phyloP scores from a whole-genome alignment of 2,797 vertebrate genomes.

The Amblyopsis hoosieri region DNA sequence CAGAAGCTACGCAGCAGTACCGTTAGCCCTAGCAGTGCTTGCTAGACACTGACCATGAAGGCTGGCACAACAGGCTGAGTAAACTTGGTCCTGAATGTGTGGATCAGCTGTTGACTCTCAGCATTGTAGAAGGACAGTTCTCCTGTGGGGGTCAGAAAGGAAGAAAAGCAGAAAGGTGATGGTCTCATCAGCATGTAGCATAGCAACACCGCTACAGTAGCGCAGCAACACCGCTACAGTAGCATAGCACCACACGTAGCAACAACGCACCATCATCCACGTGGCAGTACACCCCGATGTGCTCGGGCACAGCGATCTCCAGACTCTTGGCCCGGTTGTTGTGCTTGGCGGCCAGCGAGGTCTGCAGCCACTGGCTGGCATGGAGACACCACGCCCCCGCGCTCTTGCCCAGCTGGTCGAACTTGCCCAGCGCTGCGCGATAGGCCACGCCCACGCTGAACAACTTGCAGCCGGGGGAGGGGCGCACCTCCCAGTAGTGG shows the following conservation, averaged over 20 bases:
- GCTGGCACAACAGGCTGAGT: constrained; percentile 89
- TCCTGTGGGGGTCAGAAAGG: neutral
- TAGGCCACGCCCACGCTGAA: constrained; percentile 89
- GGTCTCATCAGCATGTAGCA: too few relatives aligned
- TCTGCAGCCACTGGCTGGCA: constrained; percentile 94
- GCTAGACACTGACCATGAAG: constrained; percentile 80
- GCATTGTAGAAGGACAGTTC: constrained; percentile 86
- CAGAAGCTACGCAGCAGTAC: too few relatives aligned
- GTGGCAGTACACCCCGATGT: constrained; percentile 92
- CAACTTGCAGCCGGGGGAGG: constrained; percentile 90
- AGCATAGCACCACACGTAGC: too few relatives aligned
- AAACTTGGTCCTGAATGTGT: constrained; percentile 91
- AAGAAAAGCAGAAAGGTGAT: too few relatives aligned
- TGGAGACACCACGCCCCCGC: constrained; percentile 90
- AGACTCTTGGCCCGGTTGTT: constrained; percentile 90
- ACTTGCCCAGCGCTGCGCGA: constrained; percentile 84
- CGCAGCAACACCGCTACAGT: too few relatives aligned
- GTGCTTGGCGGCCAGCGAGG: constrained; percentile 88
- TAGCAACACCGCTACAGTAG: too few relatives aligned
- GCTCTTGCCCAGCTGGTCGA: constrained; percentile 93
- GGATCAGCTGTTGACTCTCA: constrained; percentile 84
- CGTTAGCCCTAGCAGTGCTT: too few relatives aligned
- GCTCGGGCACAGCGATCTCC: constrained; percentile 82
- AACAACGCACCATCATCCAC: constrained; percentile 83
- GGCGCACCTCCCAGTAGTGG: constrained; percentile 93